Evolutionary conservation across 1,140 invertebrate species (phyloP).

Genomic region (Lithobius niger): DNA sequence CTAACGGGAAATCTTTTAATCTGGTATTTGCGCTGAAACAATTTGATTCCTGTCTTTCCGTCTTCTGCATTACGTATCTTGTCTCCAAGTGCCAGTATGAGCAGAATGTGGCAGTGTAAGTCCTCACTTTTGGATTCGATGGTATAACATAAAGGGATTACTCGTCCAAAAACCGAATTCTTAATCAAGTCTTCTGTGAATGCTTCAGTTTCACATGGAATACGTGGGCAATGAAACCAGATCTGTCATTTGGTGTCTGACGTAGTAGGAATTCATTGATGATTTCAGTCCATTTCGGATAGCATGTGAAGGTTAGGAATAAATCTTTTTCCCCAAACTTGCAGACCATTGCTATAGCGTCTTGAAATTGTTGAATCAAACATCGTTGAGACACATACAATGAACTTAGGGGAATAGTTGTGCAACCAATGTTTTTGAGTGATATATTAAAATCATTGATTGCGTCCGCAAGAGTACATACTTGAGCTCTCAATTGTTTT

Average conservation of each 20-base stretch:
- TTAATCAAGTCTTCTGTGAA: not conserved
- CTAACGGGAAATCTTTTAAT: constrained; percentile 4
- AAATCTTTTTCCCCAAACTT: constrained; percentile 13
- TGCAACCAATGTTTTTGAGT: not conserved
- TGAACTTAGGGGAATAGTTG: not conserved
- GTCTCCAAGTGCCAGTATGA: constrained; percentile 12
- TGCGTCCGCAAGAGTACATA: constrained; percentile 31
- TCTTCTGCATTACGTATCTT: constrained; percentile 16
- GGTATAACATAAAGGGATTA: constrained; percentile 10
- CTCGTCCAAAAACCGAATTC: not conserved
- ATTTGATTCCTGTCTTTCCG: constrained; percentile 19
- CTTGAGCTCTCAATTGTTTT: constrained; percentile 32
- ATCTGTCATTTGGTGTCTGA: not conserved
- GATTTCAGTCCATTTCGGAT: constrained; percentile 10
- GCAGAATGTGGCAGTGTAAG: too few species aligned
- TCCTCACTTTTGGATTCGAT: constrained; percentile 29
- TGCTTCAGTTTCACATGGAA: not conserved
- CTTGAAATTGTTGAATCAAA: not conserved
- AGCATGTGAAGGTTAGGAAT: constrained; percentile 25
- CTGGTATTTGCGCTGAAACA: constrained; percentile 17
- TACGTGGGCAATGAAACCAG: not conserved
- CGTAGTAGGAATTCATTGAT: not conserved
- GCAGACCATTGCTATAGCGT: constrained; percentile 10
- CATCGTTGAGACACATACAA: not conserved
- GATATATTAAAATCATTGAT: too few species aligned